These are phyloP conservation scores for Ophion slaviceki DNA, from an alignment of 2,888 invertebrate species.

Conservation along the genomic window DNA sequence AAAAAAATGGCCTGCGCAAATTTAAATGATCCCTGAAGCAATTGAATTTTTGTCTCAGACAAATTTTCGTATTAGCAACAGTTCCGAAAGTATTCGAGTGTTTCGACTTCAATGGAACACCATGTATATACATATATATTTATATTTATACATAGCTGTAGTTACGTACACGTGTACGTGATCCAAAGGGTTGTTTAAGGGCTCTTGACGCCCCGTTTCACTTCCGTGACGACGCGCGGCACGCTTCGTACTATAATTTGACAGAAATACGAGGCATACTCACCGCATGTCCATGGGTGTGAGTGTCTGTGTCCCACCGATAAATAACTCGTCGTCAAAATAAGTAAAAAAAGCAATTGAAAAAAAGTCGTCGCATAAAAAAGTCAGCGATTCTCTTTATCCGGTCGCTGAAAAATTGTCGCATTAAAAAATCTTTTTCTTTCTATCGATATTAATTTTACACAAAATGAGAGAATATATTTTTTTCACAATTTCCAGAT, in stretches of 20 bases:
- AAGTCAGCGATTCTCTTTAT: background rate
- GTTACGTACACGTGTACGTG: slow-evolving; percentile 17
- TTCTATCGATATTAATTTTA: too few relatives aligned
- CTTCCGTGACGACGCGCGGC: slow-evolving; percentile 40
- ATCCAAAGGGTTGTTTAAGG: slow-evolving; percentile 54
- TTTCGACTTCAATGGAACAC: background rate
- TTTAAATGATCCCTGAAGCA: background rate
- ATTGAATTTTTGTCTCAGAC: background rate
- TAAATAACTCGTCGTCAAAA: slow-evolving; percentile 15
- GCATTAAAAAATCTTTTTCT: too few relatives aligned
- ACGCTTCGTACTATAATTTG: slow-evolving; percentile 29
- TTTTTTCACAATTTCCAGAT: too few relatives aligned
- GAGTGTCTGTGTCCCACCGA: background rate
- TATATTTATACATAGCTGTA: background rate
- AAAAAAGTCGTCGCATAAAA: background rate
- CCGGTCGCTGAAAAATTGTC: background rate
- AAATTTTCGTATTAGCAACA: background rate
- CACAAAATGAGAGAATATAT: too few relatives aligned
- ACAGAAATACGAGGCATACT: slow-evolving; percentile 24
- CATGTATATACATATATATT: slow-evolving; percentile 2
- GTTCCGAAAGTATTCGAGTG: background rate
- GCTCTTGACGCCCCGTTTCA: slow-evolving; percentile 36
- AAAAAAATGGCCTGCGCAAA: background rate
- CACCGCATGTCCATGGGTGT: background rate
- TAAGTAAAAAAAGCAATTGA: background rate